phyloP scores from a whole-genome alignment of 2,888 invertebrate species.

The Meganola albula region DNA sequence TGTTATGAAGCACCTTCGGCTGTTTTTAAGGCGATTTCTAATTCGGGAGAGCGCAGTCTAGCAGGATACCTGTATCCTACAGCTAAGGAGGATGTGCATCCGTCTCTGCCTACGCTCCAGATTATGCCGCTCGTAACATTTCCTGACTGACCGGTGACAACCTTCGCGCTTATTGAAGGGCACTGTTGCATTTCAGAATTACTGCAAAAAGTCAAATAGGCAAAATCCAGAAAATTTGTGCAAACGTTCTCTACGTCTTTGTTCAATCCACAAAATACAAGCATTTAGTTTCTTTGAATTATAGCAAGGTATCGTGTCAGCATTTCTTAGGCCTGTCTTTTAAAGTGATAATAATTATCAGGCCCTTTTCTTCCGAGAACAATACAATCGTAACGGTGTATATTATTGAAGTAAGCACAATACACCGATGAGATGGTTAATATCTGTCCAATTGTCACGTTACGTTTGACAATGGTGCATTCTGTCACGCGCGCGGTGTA shows the following conservation, averaged over 20 bases:
- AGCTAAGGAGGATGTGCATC: constrained; percentile 68
- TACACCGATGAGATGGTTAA: constrained; percentile 22
- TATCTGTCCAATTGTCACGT: no score
- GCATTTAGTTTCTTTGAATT: no score
- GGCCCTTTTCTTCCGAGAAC: no score
- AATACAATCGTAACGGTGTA: constrained; percentile 7
- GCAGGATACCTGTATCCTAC: constrained; percentile 61
- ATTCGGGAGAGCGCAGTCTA: constrained; percentile 11
- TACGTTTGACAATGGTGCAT: constrained; percentile 32
- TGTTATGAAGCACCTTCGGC: no score
- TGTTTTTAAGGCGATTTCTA: constrained; percentile 1
- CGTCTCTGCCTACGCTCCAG: constrained; percentile 37
- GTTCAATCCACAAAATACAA: neutral
- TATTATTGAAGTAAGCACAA: constrained; percentile 15
- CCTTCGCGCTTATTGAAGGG: constrained; percentile 17
- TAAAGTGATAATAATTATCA: no score
- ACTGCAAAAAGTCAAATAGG: no score
- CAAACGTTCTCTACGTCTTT: neutral
- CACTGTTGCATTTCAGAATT: no score
- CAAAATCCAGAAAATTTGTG: neutral
- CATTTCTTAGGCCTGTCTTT: no score
- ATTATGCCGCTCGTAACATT: constrained; percentile 7
- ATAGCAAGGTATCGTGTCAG: neutral
- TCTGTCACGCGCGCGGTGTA: constrained; percentile 39
- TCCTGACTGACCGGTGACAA: constrained; percentile 6